A percentile compares a stretch with the other conserved stretches of the same genome.
Evolutionary conservation across 2,797 vertebrate species (phyloP).

Genomic region (Anabas testudineus): DNA sequence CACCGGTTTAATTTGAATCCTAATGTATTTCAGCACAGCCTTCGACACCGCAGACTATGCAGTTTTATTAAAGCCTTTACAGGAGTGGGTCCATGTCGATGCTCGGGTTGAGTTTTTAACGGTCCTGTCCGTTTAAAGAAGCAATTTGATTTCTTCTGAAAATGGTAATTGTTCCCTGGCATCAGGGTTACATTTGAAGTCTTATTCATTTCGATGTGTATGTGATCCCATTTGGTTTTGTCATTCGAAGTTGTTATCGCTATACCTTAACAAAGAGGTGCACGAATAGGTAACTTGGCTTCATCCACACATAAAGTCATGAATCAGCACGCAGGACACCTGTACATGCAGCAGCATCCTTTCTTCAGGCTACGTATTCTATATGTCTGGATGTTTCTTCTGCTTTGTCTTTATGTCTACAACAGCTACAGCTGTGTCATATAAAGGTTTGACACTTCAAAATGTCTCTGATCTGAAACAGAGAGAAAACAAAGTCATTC

Average conservation of each 20-base stretch:
- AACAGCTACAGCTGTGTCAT: neutral
- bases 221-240: neutral
- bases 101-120: constrained; percentile 21
- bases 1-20: constrained; percentile 34
- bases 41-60: constrained; percentile 19
- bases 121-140: constrained; percentile 9
- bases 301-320: neutral
- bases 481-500: neutral
- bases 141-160: constrained; percentile 9
- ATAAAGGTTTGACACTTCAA: neutral
- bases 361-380: neutral
- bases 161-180: constrained; percentile 30
- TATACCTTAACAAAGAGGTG: neutral
- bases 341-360: neutral
- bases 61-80: constrained; percentile 22
- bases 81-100: neutral
- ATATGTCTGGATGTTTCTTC: neutral
- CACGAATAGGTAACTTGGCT: neutral
- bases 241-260: neutral
- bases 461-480: neutral
- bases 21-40: constrained; percentile 16
- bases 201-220: neutral
- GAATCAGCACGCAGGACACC: neutral
- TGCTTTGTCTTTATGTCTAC: neutral
- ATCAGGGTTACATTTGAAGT: constrained; percentile 4